Percentiles rank a stretch among this genome's conserved stretches.
These are phyloP conservation scores for Cynopterus brachyotis DNA, from an alignment of 2,113 vertebrate species.

Conservation along the genomic window DNA sequence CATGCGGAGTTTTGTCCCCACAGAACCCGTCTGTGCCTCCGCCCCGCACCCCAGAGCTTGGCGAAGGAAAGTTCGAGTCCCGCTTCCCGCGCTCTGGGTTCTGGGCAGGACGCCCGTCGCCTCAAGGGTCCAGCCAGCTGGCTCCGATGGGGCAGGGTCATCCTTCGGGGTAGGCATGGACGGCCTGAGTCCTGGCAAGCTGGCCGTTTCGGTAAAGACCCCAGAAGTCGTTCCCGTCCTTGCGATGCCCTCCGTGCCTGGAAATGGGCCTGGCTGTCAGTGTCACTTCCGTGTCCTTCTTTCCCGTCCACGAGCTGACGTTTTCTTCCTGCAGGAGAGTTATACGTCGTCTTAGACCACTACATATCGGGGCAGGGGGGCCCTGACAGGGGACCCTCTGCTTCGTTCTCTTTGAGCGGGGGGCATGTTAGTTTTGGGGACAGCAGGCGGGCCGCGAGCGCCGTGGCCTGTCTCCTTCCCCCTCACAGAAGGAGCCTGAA, in stretches of 20 bases:
- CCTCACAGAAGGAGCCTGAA: background rate
- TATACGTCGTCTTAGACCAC: accelerated
- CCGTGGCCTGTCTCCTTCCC: too few species aligned
- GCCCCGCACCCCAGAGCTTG: too few species aligned
- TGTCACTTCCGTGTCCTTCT: accelerated
- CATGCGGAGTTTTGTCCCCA: too few species aligned
- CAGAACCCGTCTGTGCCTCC: too few species aligned
- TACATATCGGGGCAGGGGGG: accelerated
- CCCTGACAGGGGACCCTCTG: background rate
- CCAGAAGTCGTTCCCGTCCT: background rate
- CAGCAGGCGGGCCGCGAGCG: background rate
- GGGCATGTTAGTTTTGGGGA: background rate
- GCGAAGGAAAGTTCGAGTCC: too few species aligned
- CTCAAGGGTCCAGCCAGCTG: background rate
- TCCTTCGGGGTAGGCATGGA: too few species aligned
- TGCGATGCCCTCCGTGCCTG: background rate
- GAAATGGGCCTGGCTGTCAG: background rate
- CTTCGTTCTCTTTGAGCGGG: background rate
- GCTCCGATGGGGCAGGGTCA: background rate
- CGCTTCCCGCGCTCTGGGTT: too few species aligned
- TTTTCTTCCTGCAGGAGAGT: background rate
- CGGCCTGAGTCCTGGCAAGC: background rate
- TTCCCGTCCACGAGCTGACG: background rate
- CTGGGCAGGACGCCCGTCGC: too few species aligned
- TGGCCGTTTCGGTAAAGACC: background rate